A percentile compares a stretch with the other conserved stretches of the same genome.
Conservation (phyloP, 2,888 invertebrate species). For the Dugesia japonica region DNA sequence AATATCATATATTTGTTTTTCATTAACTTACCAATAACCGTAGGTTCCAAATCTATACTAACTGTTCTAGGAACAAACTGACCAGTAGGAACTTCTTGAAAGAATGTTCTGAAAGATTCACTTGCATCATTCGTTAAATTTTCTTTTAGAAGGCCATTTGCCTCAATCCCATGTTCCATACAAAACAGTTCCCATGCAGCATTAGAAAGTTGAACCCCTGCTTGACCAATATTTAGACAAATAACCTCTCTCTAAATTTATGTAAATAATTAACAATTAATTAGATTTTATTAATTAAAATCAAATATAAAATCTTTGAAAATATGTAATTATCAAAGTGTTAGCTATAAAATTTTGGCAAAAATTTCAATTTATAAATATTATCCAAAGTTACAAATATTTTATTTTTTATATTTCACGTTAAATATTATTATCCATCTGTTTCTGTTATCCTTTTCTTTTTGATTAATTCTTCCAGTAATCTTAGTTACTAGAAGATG, state of each 20-base stretch:
- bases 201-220: constrained; percentile 49
- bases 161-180: constrained; percentile 49
- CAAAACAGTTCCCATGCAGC: constrained; percentile 51
- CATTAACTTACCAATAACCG: constrained; percentile 43
- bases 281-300: too few relatives aligned
- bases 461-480: too few relatives aligned
- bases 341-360: too few relatives aligned
- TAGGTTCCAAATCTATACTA: constrained; percentile 30
- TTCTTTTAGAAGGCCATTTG: constrained; percentile 39
- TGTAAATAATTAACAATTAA: too few relatives aligned
- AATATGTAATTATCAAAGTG: too few relatives aligned
- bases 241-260: constrained; percentile 48
- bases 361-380: too few relatives aligned
- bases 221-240: constrained; percentile 48
- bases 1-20: not conserved
- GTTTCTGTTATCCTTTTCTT: too few relatives aligned
- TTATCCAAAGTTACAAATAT: not conserved
- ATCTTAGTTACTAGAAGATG: too few relatives aligned
- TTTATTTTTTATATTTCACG: too few relatives aligned
- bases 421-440: too few relatives aligned
- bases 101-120: constrained; percentile 53
- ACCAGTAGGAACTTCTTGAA: not conserved
- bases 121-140: constrained; percentile 61
- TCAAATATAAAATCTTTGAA: too few relatives aligned
- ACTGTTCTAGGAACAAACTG: constrained; percentile 28